A percentile compares a stretch with the other conserved stretches of the same genome.
phyloP scores from a whole-genome alignment of 2,888 invertebrate species.

The Diplazon laetatorius region DNA sequence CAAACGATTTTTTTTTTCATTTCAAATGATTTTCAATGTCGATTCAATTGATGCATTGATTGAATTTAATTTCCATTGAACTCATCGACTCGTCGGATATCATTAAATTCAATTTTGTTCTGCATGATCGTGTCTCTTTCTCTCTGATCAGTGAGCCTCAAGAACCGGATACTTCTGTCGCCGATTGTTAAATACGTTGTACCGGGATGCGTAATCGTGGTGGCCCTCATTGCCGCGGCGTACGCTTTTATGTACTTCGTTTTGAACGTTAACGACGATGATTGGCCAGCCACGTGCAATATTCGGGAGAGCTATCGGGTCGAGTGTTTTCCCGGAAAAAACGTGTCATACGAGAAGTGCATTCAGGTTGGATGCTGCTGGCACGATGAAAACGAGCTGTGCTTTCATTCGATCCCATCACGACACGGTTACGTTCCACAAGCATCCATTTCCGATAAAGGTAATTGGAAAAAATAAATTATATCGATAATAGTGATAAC shows the following conservation, averaged over 20 bases:
- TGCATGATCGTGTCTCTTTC: neutral
- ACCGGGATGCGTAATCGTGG: constrained; percentile 61
- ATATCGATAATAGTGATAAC: neutral
- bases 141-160: constrained; percentile 59
- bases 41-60: too few species aligned
- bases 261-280: constrained; percentile 36
- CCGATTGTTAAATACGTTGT: constrained; percentile 66
- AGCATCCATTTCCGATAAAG: constrained; percentile 47
- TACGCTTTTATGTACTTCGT: constrained; percentile 61
- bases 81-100: neutral
- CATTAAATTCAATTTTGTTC: too few species aligned
- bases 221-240: constrained; percentile 59
- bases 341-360: constrained; percentile 79
- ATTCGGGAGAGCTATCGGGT: constrained; percentile 67
- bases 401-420: constrained; percentile 84
- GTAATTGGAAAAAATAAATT: constrained; percentile 20
- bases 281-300: constrained; percentile 66
- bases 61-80: too few species aligned
- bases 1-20: neutral
- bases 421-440: constrained; percentile 83
- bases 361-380: constrained; percentile 84
- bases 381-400: constrained; percentile 80
- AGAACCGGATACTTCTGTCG: constrained; percentile 64
- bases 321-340: constrained; percentile 72
- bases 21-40: too few species aligned